Conservation (phyloP, 2,113 vertebrate species). For the Barbus barbus region DNA sequence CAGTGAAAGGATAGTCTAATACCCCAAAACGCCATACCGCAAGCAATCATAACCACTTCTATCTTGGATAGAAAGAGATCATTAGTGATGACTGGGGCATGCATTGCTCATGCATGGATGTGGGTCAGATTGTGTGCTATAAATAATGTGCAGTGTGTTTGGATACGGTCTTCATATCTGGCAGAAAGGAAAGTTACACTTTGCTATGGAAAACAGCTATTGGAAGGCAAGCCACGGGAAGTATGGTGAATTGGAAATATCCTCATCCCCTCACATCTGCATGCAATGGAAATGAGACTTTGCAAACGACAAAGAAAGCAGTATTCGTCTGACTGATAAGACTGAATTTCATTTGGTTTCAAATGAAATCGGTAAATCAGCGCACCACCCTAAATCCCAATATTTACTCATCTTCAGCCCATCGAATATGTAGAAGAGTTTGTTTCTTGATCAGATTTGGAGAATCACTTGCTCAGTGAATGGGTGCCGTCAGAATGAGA, state of each 20-base stretch:
- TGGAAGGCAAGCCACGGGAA: not conserved
- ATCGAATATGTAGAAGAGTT: not conserved
- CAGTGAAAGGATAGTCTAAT: slow-evolving; percentile 4
- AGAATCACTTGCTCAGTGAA: too few species aligned
- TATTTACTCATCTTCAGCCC: not conserved
- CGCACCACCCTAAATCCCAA: not conserved
- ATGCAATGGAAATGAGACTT: not conserved
- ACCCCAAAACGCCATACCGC: not conserved
- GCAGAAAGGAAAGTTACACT: slow-evolving; percentile 20
- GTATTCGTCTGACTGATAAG: not conserved
- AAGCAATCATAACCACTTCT: slow-evolving; percentile 6
- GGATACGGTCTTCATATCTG: not conserved
- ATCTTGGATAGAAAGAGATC: slow-evolving; percentile 14
- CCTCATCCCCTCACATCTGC: not conserved
- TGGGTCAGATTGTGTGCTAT: slow-evolving; percentile 34
- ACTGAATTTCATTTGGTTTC: not conserved
- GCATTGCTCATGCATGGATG: slow-evolving; percentile 30
- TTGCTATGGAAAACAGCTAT: not conserved
- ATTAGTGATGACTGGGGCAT: slow-evolving; percentile 18
- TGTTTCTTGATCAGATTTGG: not conserved
- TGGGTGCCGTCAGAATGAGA: too few species aligned
- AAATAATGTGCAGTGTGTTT: slow-evolving; percentile 21
- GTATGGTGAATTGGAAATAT: slow-evolving; percentile 4
- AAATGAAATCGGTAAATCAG: not conserved
- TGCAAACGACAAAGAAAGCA: not conserved